phyloP scores from a whole-genome alignment of 2,797 vertebrate species.

The Crenuchus spilurus region DNA sequence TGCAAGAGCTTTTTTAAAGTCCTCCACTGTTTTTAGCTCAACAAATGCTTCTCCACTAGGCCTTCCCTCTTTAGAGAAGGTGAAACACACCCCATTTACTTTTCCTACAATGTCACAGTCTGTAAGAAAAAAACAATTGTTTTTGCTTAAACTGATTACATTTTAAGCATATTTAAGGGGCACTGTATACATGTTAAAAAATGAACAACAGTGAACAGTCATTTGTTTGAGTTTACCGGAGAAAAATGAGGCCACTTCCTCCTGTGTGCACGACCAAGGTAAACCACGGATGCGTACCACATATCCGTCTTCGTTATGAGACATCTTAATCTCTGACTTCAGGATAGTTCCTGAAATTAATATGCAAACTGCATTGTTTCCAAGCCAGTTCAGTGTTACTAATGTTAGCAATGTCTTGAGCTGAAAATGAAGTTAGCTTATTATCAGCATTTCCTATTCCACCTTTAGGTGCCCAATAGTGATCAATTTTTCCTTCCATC shows the following conservation, averaged over 20 bases:
- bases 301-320: slow-evolving; percentile 80
- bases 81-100: slow-evolving; percentile 83
- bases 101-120: slow-evolving; percentile 83
- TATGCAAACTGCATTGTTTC: neutral
- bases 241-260: slow-evolving; percentile 84
- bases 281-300: slow-evolving; percentile 85
- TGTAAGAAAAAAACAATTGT: slow-evolving; percentile 50
- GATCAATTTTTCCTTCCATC: no score
- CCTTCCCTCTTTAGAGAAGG: slow-evolving; percentile 85
- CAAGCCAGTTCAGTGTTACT: neutral
- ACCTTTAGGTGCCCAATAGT: no score
- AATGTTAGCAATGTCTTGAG: neutral
- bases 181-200: neutral
- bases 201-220: neutral
- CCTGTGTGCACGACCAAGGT: slow-evolving; percentile 85
- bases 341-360: slow-evolving; percentile 9
- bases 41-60: slow-evolving; percentile 87
- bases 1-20: slow-evolving; percentile 82
- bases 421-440: no score
- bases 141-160: neutral
- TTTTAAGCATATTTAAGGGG: neutral
- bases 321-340: slow-evolving; percentile 71
- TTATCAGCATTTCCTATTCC: no score
- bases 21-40: slow-evolving; percentile 80
- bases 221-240: slow-evolving; percentile 70